Base-by-base conservation (phyloP, 2,113 vertebrate species). In the Hemiprocne comata region DNA sequence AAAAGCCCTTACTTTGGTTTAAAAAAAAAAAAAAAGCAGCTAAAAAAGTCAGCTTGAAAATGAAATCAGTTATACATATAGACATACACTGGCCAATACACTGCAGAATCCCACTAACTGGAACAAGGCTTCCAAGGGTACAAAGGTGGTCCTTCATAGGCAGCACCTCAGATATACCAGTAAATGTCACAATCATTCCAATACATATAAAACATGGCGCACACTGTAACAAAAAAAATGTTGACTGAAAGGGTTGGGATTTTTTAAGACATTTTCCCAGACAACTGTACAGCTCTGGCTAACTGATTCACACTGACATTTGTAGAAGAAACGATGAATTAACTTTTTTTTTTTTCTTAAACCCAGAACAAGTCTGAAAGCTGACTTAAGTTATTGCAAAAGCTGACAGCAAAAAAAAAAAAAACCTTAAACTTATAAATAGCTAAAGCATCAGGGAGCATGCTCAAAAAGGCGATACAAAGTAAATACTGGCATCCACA, bases 51-150 rank as follows among this genome's bases (percentile, higher is more conserved):
- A 0, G 13, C 34, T 61, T 61, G 36, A 85, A 89, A 83, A 42
- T 50, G 0, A 29, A 73, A 58, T 73, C 12, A 58, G n/a, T 62
- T 83, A 9, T 10, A 62, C 0, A 0, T 34, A 62, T 29, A 90
- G 55, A 62, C 79, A 71, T 38, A 53, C 34, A 80, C 2, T 0
- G 0, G 34, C 29, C 55, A 73, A 67, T 51, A 67, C 6, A 28
- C 55, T 66, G 54, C 36, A 82, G 85, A 82, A 51, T 48, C 8
- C 58, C 34, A 8, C 13, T 8, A 51, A 40, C 50, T 58, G 19
- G 7, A 57, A 58, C 54, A 85, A 85, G 40, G 64, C 50, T 88
- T 83, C 34, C 42, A 70, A 51, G 23, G 34, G 71, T 17, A 69
- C 36, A 44, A 17, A 76, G 46, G 66, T 36, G 11, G n/a, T 55